Conservation (phyloP, 2,888 invertebrate genomes). For the Melanchra persicariae region DNA sequence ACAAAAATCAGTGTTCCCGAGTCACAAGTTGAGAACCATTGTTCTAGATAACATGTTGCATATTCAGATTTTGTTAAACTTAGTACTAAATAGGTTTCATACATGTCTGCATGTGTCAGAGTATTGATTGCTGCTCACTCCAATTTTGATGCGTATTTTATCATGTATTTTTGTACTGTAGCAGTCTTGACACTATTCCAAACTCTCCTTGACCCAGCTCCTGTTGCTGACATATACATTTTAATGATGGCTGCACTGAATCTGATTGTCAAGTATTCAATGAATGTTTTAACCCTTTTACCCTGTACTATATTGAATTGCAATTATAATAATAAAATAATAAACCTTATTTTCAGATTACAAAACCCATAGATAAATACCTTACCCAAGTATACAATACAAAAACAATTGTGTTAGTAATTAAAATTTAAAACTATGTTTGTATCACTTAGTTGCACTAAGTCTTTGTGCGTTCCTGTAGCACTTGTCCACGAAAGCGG, state of each 20-base stretch:
- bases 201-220: slow-evolving; percentile 56
- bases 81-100: neutral
- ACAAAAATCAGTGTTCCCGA: too few relatives aligned
- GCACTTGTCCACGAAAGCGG: too few relatives aligned
- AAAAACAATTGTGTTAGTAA: too few relatives aligned
- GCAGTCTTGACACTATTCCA: slow-evolving; percentile 55
- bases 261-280: slow-evolving; percentile 43
- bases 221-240: slow-evolving; percentile 44
- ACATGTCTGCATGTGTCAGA: slow-evolving; percentile 6
- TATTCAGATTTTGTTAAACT: neutral
- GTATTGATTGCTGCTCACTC: neutral
- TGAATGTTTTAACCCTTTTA: slow-evolving; percentile 44
- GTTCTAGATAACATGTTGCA: neutral
- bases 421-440: too few relatives aligned
- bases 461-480: too few relatives aligned
- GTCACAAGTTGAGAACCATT: neutral
- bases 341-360: too few relatives aligned
- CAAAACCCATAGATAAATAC: too few relatives aligned
- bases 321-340: too few relatives aligned
- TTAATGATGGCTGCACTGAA: slow-evolving; percentile 39
- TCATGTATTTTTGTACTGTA: slow-evolving; percentile 34
- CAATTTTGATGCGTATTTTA: slow-evolving; percentile 30
- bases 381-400: too few relatives aligned
- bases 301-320: slow-evolving; percentile 38
- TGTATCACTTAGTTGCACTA: too few relatives aligned